Evolutionary conservation across 2,113 vertebrate genomes (phyloP).

Genomic region (Origma solitaria): DNA sequence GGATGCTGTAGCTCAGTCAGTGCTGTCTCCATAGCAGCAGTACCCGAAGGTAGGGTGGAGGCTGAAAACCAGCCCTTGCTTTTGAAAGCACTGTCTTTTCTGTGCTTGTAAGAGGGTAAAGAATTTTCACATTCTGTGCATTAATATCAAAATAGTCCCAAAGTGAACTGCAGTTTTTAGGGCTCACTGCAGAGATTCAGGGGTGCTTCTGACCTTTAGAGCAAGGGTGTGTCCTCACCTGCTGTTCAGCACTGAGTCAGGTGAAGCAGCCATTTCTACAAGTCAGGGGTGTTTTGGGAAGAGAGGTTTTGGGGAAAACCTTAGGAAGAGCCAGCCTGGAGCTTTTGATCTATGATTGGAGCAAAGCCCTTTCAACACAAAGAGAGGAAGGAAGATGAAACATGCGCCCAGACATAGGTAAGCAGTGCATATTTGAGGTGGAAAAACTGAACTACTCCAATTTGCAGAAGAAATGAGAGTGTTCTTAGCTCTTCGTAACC

Average conservation of each 20-base stretch:
- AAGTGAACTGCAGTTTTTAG: neutral
- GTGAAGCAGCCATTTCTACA: neutral
- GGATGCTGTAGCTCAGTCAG: neutral
- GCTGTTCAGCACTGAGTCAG: neutral
- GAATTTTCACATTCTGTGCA: neutral
- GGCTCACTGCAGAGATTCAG: neutral
- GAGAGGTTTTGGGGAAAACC: neutral
- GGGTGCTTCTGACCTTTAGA: neutral
- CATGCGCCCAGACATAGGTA: neutral
- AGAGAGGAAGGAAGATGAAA: neutral
- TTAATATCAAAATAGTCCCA: neutral
- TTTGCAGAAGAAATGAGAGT: neutral
- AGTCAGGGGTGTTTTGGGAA: neutral
- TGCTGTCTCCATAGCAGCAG: constrained; percentile 25
- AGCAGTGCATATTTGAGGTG: neutral
- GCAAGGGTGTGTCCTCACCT: neutral
- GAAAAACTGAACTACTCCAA: neutral
- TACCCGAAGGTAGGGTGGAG: neutral
- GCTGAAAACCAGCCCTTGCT: neutral
- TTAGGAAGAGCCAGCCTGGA: neutral
- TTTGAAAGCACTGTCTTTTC: neutral
- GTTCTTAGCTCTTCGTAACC: neutral
- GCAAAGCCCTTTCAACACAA: neutral
- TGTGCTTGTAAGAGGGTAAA: neutral
- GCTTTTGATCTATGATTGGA: neutral